Conservation (phyloP, 2,888 invertebrate genomes). For the Xestia c-nigrum region DNA sequence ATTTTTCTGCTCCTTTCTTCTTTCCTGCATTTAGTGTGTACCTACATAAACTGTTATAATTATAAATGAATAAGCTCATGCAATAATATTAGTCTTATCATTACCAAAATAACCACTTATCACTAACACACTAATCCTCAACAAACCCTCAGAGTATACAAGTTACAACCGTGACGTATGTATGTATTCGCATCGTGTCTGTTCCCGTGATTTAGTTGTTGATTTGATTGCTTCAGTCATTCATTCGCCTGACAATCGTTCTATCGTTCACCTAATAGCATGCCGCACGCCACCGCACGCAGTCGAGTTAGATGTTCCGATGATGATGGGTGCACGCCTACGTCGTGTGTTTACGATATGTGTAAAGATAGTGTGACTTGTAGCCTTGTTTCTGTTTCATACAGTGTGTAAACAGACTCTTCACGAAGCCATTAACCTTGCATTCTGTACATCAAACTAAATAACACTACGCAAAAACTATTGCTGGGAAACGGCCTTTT, state of each 20-base stretch:
- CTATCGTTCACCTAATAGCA: conserved; percentile 49
- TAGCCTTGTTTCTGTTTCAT: neutral
- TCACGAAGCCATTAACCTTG: no score
- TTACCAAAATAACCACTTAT: neutral
- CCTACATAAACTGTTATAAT: no score
- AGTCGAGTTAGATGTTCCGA: conserved; percentile 40
- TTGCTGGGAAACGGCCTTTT: no score
- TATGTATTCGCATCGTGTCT: conserved; percentile 35
- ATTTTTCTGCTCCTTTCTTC: no score
- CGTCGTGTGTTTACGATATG: conserved; percentile 8
- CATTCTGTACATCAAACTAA: no score
- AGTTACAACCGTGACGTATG: conserved; percentile 26
- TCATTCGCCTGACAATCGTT: conserved; percentile 56
- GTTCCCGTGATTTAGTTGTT: conserved; percentile 51
- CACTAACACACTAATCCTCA: neutral
- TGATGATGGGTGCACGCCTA: conserved; percentile 39
- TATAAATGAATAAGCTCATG: no score
- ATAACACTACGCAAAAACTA: no score
- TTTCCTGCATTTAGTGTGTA: no score
- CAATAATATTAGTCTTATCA: no score
- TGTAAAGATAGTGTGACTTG: neutral
- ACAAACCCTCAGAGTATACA: conserved; percentile 26
- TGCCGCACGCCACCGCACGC: conserved; percentile 46
- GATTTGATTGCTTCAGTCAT: conserved; percentile 54
- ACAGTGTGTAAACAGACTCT: no score